phyloP scores from a whole-genome alignment of 64 coral and sea anemone genomes.

The Pachyseris speciosa region DNA sequence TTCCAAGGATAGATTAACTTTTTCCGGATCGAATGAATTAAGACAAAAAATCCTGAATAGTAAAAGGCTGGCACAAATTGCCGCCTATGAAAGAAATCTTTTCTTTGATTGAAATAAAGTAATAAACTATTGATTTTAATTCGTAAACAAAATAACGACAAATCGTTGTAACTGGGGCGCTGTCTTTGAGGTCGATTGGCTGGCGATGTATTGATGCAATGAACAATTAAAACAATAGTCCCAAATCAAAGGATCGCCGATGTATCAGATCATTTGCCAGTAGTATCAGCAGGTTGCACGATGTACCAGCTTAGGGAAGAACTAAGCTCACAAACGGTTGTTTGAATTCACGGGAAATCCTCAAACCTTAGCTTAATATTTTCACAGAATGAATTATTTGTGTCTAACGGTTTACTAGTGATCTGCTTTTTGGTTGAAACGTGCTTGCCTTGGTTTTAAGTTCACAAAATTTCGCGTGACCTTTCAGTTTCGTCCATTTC shows the following conservation, averaged over 20 bases:
- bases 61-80: neutral
- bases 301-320: neutral
- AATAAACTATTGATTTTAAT: neutral
- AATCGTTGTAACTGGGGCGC: too few relatives aligned
- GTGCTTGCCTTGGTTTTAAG: neutral
- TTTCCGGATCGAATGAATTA: neutral
- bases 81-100: too few relatives aligned
- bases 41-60: neutral
- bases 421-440: too few relatives aligned
- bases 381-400: neutral
- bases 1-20: neutral
- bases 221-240: neutral
- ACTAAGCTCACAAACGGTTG: neutral
- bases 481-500: neutral
- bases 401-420: too few relatives aligned
- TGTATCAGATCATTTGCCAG: neutral
- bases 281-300: neutral
- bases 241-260: neutral
- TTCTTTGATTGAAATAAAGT: too few relatives aligned
- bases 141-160: neutral
- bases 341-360: neutral
- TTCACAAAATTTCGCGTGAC: neutral
- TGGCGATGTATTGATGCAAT: too few relatives aligned
- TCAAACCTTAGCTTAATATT: neutral
- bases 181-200: too few relatives aligned